Conservation (phyloP, 2,797 vertebrate species). For the Poeciliopsis paucimaculata region DNA sequence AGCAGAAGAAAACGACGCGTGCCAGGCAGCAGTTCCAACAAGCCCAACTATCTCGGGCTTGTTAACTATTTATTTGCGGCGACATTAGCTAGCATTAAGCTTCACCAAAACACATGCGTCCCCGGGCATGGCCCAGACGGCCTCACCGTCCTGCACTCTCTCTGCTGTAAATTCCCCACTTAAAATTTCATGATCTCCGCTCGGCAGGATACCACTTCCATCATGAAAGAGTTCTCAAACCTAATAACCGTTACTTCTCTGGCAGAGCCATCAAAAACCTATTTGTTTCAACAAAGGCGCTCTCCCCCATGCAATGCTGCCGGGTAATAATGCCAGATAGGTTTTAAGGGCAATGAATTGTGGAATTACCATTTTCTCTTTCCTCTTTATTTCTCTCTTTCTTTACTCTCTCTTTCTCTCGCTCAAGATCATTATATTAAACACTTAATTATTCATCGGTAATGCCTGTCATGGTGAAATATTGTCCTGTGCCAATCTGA, state of each 20-base stretch:
- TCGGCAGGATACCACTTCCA: conserved; percentile 86
- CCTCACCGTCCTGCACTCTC: conserved; percentile 76
- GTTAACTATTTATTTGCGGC: conserved; percentile 88
- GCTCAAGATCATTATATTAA: conserved; percentile 91
- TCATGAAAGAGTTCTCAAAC: conserved; percentile 86
- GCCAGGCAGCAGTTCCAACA: conserved; percentile 45
- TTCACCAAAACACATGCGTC: conserved; percentile 83
- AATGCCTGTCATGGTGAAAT: conserved; percentile 92
- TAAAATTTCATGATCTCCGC: conserved; percentile 95
- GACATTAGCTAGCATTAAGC: conserved; percentile 83
- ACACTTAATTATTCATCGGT: conserved; percentile 98
- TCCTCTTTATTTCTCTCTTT: conserved; percentile 57
- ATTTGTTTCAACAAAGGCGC: conserved; percentile 84
- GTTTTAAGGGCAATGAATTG: conserved; percentile 89
- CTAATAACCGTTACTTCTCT: conserved; percentile 85
- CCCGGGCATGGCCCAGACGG: conserved; percentile 73
- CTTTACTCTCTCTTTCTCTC: conserved; percentile 47
- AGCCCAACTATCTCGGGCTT: conserved; percentile 76
- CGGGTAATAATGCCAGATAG: conserved; percentile 82
- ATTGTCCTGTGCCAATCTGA: conserved; percentile 87
- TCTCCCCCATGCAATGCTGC: conserved; percentile 77
- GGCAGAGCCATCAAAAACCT: conserved; percentile 83
- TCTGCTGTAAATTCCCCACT: conserved; percentile 88
- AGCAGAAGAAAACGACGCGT: conserved; percentile 46
- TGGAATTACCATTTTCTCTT: conserved; percentile 90